phyloP scores from a whole-genome alignment of 2,888 invertebrate species.

The Adelphocoris suturalis region DNA sequence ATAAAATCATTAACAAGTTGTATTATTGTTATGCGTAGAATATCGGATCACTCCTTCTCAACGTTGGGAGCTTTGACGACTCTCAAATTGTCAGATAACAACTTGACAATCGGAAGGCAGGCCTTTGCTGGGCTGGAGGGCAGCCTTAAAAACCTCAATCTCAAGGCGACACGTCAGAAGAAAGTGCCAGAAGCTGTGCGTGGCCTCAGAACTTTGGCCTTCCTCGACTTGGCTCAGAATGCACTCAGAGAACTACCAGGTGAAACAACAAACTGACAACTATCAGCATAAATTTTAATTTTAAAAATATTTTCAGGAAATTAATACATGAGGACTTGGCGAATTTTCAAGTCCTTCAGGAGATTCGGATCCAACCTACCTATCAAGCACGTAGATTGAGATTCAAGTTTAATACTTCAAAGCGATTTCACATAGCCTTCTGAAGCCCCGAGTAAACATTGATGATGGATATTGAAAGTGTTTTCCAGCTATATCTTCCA shows the following conservation, averaged over 20 bases:
- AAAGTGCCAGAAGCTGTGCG: slow-evolving; percentile 88
- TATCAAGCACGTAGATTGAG: no score
- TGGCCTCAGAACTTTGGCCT: slow-evolving; percentile 89
- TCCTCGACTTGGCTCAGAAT: slow-evolving; percentile 93
- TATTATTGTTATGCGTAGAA: background rate
- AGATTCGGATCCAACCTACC: no score
- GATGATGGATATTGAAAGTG: no score
- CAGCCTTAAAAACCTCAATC: slow-evolving; percentile 91
- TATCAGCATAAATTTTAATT: background rate
- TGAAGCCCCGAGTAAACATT: no score
- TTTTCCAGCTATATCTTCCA: no score
- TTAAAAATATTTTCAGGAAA: no score
- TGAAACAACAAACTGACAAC: background rate
- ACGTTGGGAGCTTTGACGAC: slow-evolving; percentile 87
- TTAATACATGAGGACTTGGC: no score
- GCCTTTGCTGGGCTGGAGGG: slow-evolving; percentile 90
- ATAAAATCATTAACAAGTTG: no score
- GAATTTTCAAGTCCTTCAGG: no score
- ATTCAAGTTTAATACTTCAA: no score
- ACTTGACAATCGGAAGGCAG: slow-evolving; percentile 85
- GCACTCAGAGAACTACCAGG: slow-evolving; percentile 89
- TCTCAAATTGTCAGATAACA: slow-evolving; percentile 92
- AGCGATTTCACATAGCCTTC: no score
- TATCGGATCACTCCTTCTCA: slow-evolving; percentile 88
- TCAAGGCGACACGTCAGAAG: slow-evolving; percentile 92